Evolutionary conservation across 1,140 invertebrate genomes (phyloP).

Genomic region (Dolichoris vasculosae): DNA sequence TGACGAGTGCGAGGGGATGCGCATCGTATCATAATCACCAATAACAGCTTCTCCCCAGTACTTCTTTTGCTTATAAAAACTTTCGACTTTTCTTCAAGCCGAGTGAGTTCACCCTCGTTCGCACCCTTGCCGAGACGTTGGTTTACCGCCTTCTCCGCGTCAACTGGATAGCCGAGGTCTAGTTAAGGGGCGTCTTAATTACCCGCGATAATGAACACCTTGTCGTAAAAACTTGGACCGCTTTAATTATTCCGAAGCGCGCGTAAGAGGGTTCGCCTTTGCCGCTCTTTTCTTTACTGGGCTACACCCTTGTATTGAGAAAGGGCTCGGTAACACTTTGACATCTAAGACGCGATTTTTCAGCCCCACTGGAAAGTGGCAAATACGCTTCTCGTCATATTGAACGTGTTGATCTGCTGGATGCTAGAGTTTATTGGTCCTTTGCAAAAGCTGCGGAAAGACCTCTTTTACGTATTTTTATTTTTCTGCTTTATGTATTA

Average conservation of each 20-base stretch:
- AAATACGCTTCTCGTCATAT: neutral
- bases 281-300: neutral
- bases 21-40: constrained; percentile 65
- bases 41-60: constrained; percentile 65
- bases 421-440: neutral
- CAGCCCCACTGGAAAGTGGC: constrained; percentile 37
- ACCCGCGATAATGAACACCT: constrained; percentile 76
- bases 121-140: constrained; percentile 63
- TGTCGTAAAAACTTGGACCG: constrained; percentile 75
- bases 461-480: neutral
- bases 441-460: neutral
- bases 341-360: constrained; percentile 23
- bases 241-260: constrained; percentile 73
- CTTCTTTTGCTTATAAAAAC: constrained; percentile 51
- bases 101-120: constrained; percentile 14
- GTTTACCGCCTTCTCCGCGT: constrained; percentile 72
- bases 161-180: constrained; percentile 69
- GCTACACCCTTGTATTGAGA: neutral
- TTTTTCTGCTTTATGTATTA: neutral
- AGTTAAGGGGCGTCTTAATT: constrained; percentile 76
- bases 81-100: neutral
- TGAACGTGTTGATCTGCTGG: neutral
- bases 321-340: neutral
- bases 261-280: neutral
- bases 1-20: neutral